Percentiles rank a stretch among this genome's conserved stretches.
phyloP scores from a whole-genome alignment of 2,797 vertebrate genomes.

The Erethizon dorsatum region DNA sequence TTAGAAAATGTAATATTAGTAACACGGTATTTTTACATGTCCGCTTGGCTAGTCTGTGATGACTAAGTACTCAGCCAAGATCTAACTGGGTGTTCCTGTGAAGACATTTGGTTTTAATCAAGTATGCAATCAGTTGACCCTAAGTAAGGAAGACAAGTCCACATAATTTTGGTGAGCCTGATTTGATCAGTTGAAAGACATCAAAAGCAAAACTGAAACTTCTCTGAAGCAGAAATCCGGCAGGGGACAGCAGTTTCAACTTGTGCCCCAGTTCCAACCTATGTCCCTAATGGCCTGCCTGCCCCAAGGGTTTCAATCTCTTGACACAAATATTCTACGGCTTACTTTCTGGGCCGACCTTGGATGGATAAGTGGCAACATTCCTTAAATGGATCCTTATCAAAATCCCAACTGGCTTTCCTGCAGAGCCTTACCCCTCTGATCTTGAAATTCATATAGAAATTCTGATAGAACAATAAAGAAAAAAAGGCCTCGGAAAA shows the following conservation, averaged over 20 bases:
- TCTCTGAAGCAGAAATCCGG: not conserved
- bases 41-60: fast-evolving
- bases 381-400: not conserved
- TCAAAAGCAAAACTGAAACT: not conserved
- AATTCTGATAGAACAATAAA: not conserved
- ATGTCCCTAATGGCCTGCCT: too few relatives aligned
- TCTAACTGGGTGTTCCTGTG: too few relatives aligned
- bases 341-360: not conserved
- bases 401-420: not conserved
- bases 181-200: not conserved
- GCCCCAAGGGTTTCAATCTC: not conserved
- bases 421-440: not conserved
- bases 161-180: not conserved
- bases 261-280: fast-evolving
- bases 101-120: too few relatives aligned
- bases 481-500: not conserved
- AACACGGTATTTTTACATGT: fast-evolving
- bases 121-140: not conserved
- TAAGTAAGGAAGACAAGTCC: fast-evolving
- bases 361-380: too few relatives aligned
- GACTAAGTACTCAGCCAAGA: fast-evolving
- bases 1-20: not conserved
- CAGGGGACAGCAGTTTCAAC: too few relatives aligned
- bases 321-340: fast-evolving
- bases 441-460: not conserved